phyloP scores from a whole-genome alignment of 2,888 invertebrate genomes.

The Cataglyphis cursor region DNA sequence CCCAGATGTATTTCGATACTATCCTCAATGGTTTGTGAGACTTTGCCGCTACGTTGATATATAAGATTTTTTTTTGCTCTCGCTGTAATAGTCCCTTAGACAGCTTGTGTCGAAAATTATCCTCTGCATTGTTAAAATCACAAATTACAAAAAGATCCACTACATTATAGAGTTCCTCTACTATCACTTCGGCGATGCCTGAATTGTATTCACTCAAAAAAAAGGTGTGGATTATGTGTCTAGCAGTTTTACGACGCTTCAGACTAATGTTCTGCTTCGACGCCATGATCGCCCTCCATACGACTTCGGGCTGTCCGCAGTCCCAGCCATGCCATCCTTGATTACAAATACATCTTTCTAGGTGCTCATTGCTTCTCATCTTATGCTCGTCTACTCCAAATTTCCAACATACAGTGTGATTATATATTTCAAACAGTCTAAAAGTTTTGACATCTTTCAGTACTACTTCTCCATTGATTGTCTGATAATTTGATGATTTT shows the following conservation, averaged over 20 bases:
- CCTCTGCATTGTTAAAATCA: slow-evolving; percentile 86
- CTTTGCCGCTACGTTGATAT: slow-evolving; percentile 84
- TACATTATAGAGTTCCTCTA: slow-evolving; percentile 89
- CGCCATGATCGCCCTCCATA: slow-evolving; percentile 90
- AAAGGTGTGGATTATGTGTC: slow-evolving; percentile 89
- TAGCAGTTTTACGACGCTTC: slow-evolving; percentile 86
- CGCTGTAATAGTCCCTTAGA: slow-evolving; percentile 87
- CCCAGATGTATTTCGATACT: slow-evolving; percentile 86
- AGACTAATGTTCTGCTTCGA: slow-evolving; percentile 87
- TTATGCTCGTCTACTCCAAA: slow-evolving; percentile 80
- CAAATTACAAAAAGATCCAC: slow-evolving; percentile 90
- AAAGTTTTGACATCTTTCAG: slow-evolving; percentile 81
- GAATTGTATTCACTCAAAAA: slow-evolving; percentile 88
- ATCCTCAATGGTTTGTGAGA: slow-evolving; percentile 76
- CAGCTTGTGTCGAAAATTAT: slow-evolving; percentile 87
- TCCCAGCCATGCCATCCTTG: slow-evolving; percentile 90
- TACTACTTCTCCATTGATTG: slow-evolving; percentile 77
- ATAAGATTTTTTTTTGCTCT: slow-evolving; percentile 88
- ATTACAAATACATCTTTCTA: slow-evolving; percentile 87
- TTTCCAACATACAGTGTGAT: slow-evolving; percentile 82
- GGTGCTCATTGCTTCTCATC: slow-evolving; percentile 78
- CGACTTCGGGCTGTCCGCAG: slow-evolving; percentile 90
- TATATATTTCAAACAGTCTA: slow-evolving; percentile 80
- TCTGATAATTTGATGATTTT: slow-evolving; percentile 75
- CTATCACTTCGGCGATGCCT: slow-evolving; percentile 89